A percentile compares a stretch with the other conserved stretches of the same genome.
Conservation (phyloP, 2,888 invertebrate genomes). For the Polyommatus iphigenia region DNA sequence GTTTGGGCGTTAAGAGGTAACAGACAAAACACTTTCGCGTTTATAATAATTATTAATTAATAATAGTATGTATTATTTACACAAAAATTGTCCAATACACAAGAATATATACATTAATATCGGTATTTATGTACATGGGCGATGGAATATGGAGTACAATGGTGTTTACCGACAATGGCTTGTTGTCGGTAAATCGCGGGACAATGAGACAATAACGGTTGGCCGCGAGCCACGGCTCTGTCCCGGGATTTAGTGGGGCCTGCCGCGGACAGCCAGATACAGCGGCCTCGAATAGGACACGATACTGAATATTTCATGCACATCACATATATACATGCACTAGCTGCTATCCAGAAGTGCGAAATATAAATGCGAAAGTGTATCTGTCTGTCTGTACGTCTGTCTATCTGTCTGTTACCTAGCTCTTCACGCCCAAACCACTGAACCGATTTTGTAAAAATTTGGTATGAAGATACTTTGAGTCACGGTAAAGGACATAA, state of each 20-base stretch:
- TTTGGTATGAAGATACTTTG: too few species aligned
- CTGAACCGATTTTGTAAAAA: too few species aligned
- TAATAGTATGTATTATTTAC: too few species aligned
- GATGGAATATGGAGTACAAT: conserved; percentile 27
- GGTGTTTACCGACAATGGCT: conserved; percentile 33
- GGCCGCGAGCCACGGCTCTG: conserved; percentile 38
- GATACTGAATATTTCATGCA: conserved; percentile 17
- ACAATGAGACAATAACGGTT: conserved; percentile 42
- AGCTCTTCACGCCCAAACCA: too few species aligned
- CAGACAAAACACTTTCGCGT: too few species aligned
- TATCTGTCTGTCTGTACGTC: too few species aligned
- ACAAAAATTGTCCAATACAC: not conserved
- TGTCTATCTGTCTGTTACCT: too few species aligned
- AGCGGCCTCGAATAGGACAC: not conserved
- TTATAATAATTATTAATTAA: too few species aligned
- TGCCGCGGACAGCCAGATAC: conserved; percentile 27
- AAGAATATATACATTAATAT: conserved; percentile 2
- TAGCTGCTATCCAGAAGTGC: not conserved
- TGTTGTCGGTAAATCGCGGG: conserved; percentile 38
- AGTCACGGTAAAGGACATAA: too few species aligned
- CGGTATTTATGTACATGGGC: not conserved
- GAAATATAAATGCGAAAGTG: not conserved
- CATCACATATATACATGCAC: not conserved
- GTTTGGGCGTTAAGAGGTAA: too few species aligned
- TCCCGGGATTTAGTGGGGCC: conserved; percentile 31